Evolutionary conservation across 2,888 invertebrate genomes (phyloP).

Genomic region (Lysandra bellargus): DNA sequence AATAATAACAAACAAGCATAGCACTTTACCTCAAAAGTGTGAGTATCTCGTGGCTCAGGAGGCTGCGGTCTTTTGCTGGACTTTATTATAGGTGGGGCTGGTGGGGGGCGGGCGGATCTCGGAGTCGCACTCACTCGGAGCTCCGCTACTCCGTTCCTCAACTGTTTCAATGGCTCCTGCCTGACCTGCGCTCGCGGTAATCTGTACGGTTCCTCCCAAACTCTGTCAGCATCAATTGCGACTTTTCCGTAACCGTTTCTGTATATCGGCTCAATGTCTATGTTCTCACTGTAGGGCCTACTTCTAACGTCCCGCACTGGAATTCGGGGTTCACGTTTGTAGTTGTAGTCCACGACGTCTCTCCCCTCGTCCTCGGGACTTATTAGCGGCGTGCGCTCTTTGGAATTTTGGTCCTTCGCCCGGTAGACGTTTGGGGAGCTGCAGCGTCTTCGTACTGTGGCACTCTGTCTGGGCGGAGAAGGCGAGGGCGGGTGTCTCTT

Average conservation of each 20-base stretch:
- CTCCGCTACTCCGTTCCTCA: conserved; percentile 68
- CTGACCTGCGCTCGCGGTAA: conserved; percentile 66
- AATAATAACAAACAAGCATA: no score
- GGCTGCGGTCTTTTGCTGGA: conserved; percentile 61
- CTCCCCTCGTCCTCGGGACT: conserved; percentile 66
- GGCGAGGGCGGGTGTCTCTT: conserved; percentile 70
- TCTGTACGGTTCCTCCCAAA: conserved; percentile 74
- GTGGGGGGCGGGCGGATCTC: conserved; percentile 65
- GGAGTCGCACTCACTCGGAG: conserved; percentile 71
- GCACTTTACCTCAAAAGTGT: conserved; percentile 65
- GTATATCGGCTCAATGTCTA: conserved; percentile 65
- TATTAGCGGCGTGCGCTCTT: conserved; percentile 62
- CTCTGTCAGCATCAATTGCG: conserved; percentile 56
- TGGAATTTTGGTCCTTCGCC: conserved; percentile 53
- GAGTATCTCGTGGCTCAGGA: conserved; percentile 68
- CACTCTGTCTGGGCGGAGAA: conserved; percentile 63
- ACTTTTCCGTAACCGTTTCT: conserved; percentile 68
- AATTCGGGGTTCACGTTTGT: conserved; percentile 62
- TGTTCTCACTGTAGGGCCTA: conserved; percentile 74
- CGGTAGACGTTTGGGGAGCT: conserved; percentile 75
- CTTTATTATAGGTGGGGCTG: conserved; percentile 56
- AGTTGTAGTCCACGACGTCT: conserved; percentile 66
- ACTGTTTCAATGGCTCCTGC: conserved; percentile 67
- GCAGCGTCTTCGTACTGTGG: conserved; percentile 65
- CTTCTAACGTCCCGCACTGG: conserved; percentile 58